A percentile compares a stretch with the other conserved stretches of the same genome.
phyloP scores from a whole-genome alignment of 2,113 vertebrate genomes.

The Coptodon bakossiorum region DNA sequence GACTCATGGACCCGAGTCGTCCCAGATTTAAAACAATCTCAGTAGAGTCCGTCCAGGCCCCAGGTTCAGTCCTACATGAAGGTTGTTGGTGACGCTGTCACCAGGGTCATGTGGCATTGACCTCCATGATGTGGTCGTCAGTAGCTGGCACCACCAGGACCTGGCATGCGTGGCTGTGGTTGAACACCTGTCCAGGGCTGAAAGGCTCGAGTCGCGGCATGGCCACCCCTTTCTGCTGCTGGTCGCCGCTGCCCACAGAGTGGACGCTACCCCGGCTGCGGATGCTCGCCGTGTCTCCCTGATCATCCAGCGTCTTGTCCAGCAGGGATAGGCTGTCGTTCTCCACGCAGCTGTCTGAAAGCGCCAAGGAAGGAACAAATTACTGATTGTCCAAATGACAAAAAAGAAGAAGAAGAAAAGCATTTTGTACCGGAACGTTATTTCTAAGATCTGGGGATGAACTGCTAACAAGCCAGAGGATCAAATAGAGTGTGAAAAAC shows the following conservation, averaged over 20 bases:
- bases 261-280: constrained; percentile 81
- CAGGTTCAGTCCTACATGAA: constrained; percentile 57
- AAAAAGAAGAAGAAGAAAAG: background rate
- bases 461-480: background rate
- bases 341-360: constrained; percentile 90
- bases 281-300: constrained; percentile 81
- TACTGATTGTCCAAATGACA: background rate
- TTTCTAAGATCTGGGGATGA: background rate
- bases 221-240: constrained; percentile 82
- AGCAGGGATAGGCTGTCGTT: constrained; percentile 90
- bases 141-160: constrained; percentile 88
- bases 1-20: constrained; percentile 3
- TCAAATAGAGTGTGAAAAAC: background rate
- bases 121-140: constrained; percentile 93
- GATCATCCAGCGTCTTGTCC: constrained; percentile 86
- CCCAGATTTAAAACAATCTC: constrained; percentile 11
- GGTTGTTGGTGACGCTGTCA: background rate
- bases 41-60: constrained; percentile 23
- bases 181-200: constrained; percentile 87
- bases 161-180: constrained; percentile 79
- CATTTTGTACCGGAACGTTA: background rate
- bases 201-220: constrained; percentile 93
- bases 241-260: constrained; percentile 76
- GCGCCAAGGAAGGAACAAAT: background rate
- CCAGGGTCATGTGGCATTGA: constrained; percentile 87